A percentile compares a stretch with the other conserved stretches of the same genome.
These are phyloP conservation scores for Xylota segnis DNA, from an alignment of 2,888 invertebrate species.

Conservation along the genomic window DNA sequence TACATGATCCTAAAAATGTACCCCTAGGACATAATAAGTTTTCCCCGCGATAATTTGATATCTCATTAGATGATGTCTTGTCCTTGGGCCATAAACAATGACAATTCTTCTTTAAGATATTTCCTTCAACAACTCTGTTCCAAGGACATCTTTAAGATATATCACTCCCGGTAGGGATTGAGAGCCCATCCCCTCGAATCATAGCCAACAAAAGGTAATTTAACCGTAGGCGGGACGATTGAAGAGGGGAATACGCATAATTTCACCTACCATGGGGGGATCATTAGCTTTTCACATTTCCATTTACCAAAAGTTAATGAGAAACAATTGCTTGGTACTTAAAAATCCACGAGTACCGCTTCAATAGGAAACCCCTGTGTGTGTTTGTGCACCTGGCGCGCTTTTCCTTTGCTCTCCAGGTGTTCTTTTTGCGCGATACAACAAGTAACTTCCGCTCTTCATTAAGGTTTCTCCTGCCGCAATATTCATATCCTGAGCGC, in stretches of 20 bases:
- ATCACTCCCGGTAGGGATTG: not conserved
- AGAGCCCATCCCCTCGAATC: not conserved
- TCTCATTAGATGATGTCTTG: not conserved
- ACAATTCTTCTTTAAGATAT: not conserved
- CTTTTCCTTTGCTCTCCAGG: not conserved
- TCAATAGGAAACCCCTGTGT: not conserved
- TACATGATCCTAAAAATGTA: not conserved
- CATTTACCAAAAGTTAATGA: constrained; percentile 41
- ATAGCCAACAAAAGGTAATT: not conserved
- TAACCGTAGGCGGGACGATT: not conserved
- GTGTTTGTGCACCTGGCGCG: not conserved
- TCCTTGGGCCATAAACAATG: not conserved
- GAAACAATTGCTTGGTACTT: constrained; percentile 45
- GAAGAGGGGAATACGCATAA: not conserved
- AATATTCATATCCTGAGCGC: not conserved
- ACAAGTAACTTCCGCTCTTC: not conserved
- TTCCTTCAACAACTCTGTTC: not conserved
- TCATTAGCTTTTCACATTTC: constrained; percentile 42
- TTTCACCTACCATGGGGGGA: constrained; percentile 19
- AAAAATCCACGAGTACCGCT: constrained; percentile 25
- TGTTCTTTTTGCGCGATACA: not conserved
- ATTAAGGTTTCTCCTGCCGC: not conserved
- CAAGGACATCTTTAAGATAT: not conserved
- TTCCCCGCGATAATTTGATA: not conserved
- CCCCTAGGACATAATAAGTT: not conserved